Evolutionary conservation across 30 jellyfish, hydroid and myxozoan species (phyloP), one percentile per base, ranked within the genome.

Genomic region (Cassiopea andromeda): DNA sequence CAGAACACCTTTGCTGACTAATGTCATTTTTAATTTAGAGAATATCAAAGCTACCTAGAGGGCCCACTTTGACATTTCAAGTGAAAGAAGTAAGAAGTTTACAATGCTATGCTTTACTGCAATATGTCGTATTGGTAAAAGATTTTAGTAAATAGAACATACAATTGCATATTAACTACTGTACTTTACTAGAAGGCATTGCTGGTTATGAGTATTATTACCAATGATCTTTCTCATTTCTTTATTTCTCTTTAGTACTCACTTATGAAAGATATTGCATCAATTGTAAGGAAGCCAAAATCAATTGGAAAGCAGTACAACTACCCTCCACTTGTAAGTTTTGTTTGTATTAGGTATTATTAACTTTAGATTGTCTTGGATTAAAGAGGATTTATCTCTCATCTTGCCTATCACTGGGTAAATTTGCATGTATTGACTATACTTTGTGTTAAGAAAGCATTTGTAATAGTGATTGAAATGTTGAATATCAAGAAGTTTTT

Each of bases 51-150:
- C 78, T 95, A 69, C 98, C 99, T 0, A 91, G 99, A 87, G 99
- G 99, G 45, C 99, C 99, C 50, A 95, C 99, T 12, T 78, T 95
- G 89, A 86, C 97, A 1, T 95, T 95, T 75, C 90, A 81, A 68
- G 87, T 95, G n/a, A 81, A 77, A 15, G 99, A 95, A 98, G 98
- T 94, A 71, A 50, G 94, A 16, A 27, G n/a, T n/a, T n/a, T n/a
- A n/a, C 9, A 50, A 9, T 50, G 64, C 6, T 15, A 17, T 44
- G 16, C 18, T 14, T 44, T n/a, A n/a, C n/a, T n/a, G n/a, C n/a
- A n/a, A n/a, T n/a, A n/a, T n/a, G n/a, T n/a, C n/a, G n/a, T n/a
- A n/a, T n/a, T n/a, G n/a, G n/a, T n/a, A n/a, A n/a, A n/a, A n/a
- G n/a, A n/a, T n/a, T n/a, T n/a, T n/a, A n/a, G n/a, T n/a, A n/a